Percentiles rank a stretch among this genome's conserved stretches.
phyloP scores from a whole-genome alignment of 2,113 vertebrate species.

The Lagopus leucura region DNA sequence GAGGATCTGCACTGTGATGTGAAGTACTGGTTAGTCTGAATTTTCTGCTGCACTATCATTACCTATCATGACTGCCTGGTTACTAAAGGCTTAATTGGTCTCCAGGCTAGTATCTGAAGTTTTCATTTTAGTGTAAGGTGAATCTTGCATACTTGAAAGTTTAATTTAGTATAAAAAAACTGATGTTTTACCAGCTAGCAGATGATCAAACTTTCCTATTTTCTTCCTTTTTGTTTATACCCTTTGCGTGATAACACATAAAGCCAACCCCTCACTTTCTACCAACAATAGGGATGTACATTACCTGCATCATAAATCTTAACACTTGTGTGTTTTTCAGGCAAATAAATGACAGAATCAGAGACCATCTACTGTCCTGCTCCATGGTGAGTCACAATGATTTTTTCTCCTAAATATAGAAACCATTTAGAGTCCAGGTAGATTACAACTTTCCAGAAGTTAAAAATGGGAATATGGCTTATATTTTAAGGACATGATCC shows the following conservation, averaged over 20 bases:
- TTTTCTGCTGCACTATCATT: background rate
- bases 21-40: background rate
- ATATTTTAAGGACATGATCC: background rate
- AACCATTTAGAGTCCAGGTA: background rate
- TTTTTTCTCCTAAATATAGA: constrained; percentile 25
- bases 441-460: background rate
- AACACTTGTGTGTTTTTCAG: constrained; percentile 1
- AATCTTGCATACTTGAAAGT: background rate
- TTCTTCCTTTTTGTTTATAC: background rate
- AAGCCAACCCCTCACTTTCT: background rate
- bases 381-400: constrained; percentile 19
- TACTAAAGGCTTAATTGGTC: background rate
- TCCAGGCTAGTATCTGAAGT: background rate
- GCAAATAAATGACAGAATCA: background rate
- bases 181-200: background rate
- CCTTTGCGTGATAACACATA: background rate
- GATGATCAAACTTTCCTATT: background rate
- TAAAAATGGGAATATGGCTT: background rate
- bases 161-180: background rate
- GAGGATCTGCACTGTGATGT: background rate
- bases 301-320: constrained; percentile 16
- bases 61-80: background rate
- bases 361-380: background rate
- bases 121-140: background rate
- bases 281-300: background rate